Base-by-base conservation (phyloP, 2,113 vertebrate genomes). In the Psettodes erumei region DNA sequence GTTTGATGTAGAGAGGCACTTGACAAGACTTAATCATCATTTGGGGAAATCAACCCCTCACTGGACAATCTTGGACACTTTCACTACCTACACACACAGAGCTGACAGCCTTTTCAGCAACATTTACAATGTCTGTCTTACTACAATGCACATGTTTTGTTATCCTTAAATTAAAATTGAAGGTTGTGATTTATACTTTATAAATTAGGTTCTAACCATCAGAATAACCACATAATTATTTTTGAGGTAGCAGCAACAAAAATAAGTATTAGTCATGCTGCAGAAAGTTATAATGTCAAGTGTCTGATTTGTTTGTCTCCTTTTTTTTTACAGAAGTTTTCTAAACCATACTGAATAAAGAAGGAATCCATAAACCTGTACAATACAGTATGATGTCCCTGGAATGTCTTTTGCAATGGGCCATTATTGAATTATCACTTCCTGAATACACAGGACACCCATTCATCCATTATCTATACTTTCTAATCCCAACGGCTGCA, bases 1-100 rank as follows among this genome's bases (percentile, higher is more conserved):
- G 66, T 37, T 76, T n/a, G 40, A 54, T 71, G 51, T 38, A 64
- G 50, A 56, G 12, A 79, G 45, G 43, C 53, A 50, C 27, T 6
- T 32, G 45, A 15, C 48, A 53, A 47, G 35, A 45, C 59, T 40
- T 55, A 15, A 58, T 56, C 50, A 64, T 47, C 33, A 75, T 25
- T 11, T 30, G 58, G 30, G n/a, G 50, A 75, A 81, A 70, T 58
- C 15, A 75, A 70, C 15, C 32, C n/a, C 27, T 56, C 18, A 35
- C 73, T 50, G 66, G 16, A 25, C 6, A n/a, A n/a, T n/a, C n/a
- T n/a, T n/a, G n/a, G n/a, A n/a, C n/a, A n/a, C n/a, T 56, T 58
- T 67, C 43, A 62, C 42, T 23, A 68, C 21, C 10, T 40, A 21
- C 5, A 54, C 25, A 61, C 25, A 19, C 33, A 43, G 12, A 70